These are phyloP conservation scores for Bergia sp. DNA, from an alignment of 92 coral and sea anemone genomes.

Conservation along the genomic window DNA sequence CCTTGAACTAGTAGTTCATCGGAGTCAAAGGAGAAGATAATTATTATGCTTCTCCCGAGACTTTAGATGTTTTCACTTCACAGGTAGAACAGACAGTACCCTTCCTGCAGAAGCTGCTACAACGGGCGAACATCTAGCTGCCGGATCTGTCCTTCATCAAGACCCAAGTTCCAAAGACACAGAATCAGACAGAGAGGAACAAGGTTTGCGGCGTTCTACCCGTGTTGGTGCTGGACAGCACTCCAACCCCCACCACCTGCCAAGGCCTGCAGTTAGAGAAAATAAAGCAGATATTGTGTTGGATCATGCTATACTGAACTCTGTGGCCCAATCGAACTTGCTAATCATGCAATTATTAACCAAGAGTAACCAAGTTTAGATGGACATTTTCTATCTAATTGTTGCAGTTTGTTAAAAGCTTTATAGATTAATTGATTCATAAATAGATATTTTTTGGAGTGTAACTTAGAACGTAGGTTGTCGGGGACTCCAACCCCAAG, in stretches of 20 bases:
- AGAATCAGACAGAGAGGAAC: slow-evolving; percentile 18
- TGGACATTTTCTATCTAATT: slow-evolving; percentile 21
- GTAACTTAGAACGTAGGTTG: slow-evolving; percentile 42
- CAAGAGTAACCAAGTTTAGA: slow-evolving; percentile 29
- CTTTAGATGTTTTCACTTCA: slow-evolving; percentile 26
- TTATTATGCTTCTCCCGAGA: slow-evolving; percentile 18
- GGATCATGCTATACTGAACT: slow-evolving; percentile 49
- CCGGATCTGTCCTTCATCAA: neutral
- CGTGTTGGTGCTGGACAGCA: slow-evolving; percentile 55
- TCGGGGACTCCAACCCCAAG: slow-evolving; percentile 52
- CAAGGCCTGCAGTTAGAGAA: slow-evolving; percentile 54
- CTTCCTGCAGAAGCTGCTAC: slow-evolving; percentile 15
- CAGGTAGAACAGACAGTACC: slow-evolving; percentile 24
- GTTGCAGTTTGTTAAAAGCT: slow-evolving; percentile 10
- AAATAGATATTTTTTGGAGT: neutral
- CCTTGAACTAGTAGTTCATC: slow-evolving; percentile 44
- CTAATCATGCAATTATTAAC: slow-evolving; percentile 49
- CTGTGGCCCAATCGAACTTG: slow-evolving; percentile 58
- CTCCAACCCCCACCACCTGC: slow-evolving; percentile 53
- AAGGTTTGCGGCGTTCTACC: slow-evolving; percentile 18
- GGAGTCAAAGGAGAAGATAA: slow-evolving; percentile 35
- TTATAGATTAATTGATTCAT: neutral
- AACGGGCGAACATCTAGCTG: neutral
- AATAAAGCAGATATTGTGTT: slow-evolving; percentile 24
- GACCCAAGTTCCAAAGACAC: slow-evolving; percentile 23